Conservation (phyloP, 2,888 invertebrate genomes). For the Calliscelio sp. region DNA sequence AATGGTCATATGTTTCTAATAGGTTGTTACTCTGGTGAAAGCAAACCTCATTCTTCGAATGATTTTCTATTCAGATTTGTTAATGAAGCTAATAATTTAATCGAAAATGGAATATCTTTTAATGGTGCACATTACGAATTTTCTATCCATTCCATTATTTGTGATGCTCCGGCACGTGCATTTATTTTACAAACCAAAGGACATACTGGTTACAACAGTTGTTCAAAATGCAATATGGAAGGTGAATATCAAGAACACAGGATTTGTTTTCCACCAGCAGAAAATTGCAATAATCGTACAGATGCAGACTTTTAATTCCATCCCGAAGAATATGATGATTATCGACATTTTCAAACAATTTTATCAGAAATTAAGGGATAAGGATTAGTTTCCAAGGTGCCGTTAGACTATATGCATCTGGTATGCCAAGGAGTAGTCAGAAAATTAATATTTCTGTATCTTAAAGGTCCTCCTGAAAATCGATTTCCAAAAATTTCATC, state of each 20-base stretch:
- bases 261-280: conserved; percentile 44
- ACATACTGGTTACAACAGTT: conserved; percentile 55
- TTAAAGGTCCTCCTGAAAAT: conserved; percentile 30
- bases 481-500: neutral
- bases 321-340: conserved; percentile 35
- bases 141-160: conserved; percentile 43
- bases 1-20: conserved; percentile 28
- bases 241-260: conserved; percentile 46
- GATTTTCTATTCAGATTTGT: conserved; percentile 23
- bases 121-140: conserved; percentile 9
- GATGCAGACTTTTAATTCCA: conserved; percentile 21
- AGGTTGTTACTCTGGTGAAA: conserved; percentile 37
- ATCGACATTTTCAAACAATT: conserved; percentile 67
- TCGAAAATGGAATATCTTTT: neutral
- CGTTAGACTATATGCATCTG: conserved; percentile 68
- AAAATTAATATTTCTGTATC: conserved; percentile 67
- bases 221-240: conserved; percentile 57
- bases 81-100: neutral
- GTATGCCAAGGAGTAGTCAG: conserved; percentile 74
- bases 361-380: conserved; percentile 61
- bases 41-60: conserved; percentile 48
- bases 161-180: conserved; percentile 60
- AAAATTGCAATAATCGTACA: conserved; percentile 17
- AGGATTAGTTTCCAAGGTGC: conserved; percentile 65
- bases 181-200: conserved; percentile 59